phyloP scores from a whole-genome alignment of 2,888 invertebrate genomes.

The Brenthis daphne region DNA sequence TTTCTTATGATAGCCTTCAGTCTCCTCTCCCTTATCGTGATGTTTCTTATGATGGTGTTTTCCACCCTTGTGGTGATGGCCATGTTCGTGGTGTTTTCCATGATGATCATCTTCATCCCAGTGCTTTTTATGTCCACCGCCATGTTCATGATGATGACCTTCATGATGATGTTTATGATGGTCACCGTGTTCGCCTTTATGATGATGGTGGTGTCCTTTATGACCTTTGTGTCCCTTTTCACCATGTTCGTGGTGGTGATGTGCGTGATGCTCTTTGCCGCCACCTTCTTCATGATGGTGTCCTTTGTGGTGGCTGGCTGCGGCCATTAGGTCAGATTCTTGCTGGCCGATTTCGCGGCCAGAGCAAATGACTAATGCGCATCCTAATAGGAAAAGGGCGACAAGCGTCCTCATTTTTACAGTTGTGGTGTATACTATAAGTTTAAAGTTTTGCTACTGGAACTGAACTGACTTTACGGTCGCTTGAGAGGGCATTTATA shows the following conservation, averaged over 20 bases:
- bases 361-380: conserved; percentile 58
- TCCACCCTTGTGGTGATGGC: conserved; percentile 85
- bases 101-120: conserved; percentile 89
- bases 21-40: conserved; percentile 92
- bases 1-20: conserved; percentile 92
- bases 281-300: conserved; percentile 85
- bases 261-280: conserved; percentile 85
- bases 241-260: conserved; percentile 86
- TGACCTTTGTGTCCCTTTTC: conserved; percentile 90
- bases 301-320: conserved; percentile 73
- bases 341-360: conserved; percentile 66
- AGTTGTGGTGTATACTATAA: conserved; percentile 45
- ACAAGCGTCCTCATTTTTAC: conserved; percentile 72
- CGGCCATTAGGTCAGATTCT: conserved; percentile 73
- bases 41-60: conserved; percentile 91
- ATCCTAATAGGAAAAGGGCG: conserved; percentile 69
- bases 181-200: conserved; percentile 89
- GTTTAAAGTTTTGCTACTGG: conserved; percentile 66
- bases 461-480: conserved; percentile 64
- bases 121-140: conserved; percentile 90
- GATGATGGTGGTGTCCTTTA: conserved; percentile 88
- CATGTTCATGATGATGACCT: conserved; percentile 88
- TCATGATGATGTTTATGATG: conserved; percentile 90
- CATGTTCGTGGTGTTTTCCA: conserved; percentile 89
- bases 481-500: conserved; percentile 72